phyloP scores from a whole-genome alignment of 2,113 vertebrate species.

The Hippoglossus stenolepis region DNA sequence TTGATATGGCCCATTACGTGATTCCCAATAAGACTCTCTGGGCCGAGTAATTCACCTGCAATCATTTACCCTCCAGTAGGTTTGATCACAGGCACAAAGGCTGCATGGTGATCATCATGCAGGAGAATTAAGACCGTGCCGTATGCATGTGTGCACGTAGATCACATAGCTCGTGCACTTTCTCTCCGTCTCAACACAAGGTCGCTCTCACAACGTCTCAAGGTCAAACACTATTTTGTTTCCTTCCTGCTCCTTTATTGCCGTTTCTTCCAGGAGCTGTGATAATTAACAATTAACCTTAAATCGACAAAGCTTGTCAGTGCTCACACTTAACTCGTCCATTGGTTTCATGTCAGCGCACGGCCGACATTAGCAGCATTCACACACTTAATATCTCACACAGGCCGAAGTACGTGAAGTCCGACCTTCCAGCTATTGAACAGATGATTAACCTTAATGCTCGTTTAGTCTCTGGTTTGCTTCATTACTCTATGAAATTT shows the following conservation, averaged over 20 bases:
- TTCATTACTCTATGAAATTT: constrained; percentile 75
- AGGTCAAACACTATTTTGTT: constrained; percentile 38
- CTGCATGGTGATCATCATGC: constrained; percentile 16
- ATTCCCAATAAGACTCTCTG: constrained; percentile 44
- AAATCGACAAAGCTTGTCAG: constrained; percentile 57
- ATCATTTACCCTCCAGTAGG: constrained; percentile 37
- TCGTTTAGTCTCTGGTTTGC: constrained; percentile 63
- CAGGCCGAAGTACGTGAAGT: constrained; percentile 57
- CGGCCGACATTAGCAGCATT: constrained; percentile 41
- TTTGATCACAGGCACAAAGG: constrained; percentile 28
- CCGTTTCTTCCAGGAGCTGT: constrained; percentile 18
- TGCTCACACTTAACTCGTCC: constrained; percentile 51
- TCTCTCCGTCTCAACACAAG: neutral
- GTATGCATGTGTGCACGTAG: constrained; percentile 2
- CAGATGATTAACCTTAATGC: constrained; percentile 74
- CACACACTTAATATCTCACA: constrained; percentile 42
- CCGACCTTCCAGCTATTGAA: constrained; percentile 70
- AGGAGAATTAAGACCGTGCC: constrained; percentile 16
- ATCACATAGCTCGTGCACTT: neutral
- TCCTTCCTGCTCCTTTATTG: constrained; percentile 12
- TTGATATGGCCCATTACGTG: constrained; percentile 50
- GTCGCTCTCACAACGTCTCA: neutral
- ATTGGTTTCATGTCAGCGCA: constrained; percentile 68
- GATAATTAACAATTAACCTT: constrained; percentile 73
- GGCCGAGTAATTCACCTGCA: constrained; percentile 37